Conservation (phyloP, 64 coral and sea anemone species). For the Dendrophyllia cribrosa region DNA sequence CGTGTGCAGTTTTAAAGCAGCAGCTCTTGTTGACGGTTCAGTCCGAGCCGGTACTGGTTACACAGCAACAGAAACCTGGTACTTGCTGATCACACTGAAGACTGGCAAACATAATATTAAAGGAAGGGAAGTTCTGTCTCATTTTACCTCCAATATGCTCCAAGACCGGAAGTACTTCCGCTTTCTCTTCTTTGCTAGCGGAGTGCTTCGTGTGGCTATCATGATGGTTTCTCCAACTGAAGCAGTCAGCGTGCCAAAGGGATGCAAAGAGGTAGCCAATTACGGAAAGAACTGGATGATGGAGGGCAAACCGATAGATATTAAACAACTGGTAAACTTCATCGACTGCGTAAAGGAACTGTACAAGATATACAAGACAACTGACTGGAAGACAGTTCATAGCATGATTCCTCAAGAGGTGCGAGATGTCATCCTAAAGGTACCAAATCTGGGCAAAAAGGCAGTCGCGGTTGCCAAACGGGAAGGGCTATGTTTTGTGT, state of each 20-base stretch:
- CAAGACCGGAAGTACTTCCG: not conserved
- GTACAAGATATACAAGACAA: not conserved
- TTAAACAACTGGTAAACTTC: not conserved
- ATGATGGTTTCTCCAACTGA: not conserved
- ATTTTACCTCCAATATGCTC: not conserved
- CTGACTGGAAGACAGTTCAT: not conserved
- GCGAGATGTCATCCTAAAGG: not conserved
- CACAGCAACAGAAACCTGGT: too few relatives aligned
- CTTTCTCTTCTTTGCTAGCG: not conserved
- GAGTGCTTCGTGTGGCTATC: not conserved
- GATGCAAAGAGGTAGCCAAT: not conserved
- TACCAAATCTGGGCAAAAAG: not conserved
- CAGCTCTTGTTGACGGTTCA: too few relatives aligned
- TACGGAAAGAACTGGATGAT: not conserved
- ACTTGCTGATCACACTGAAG: too few relatives aligned
- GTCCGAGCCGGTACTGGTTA: too few relatives aligned
- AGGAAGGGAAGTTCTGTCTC: too few relatives aligned
- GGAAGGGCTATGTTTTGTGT: too few relatives aligned
- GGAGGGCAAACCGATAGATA: not conserved
- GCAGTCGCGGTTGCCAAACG: too few relatives aligned
- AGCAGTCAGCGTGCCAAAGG: not conserved
- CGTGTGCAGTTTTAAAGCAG: too few relatives aligned
- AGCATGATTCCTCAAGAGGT: not conserved
- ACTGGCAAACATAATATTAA: too few relatives aligned
- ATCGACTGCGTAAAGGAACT: constrained; percentile 8